Conservation (phyloP, 2,888 invertebrate species). For the Hermaeophaga mercurialis region DNA sequence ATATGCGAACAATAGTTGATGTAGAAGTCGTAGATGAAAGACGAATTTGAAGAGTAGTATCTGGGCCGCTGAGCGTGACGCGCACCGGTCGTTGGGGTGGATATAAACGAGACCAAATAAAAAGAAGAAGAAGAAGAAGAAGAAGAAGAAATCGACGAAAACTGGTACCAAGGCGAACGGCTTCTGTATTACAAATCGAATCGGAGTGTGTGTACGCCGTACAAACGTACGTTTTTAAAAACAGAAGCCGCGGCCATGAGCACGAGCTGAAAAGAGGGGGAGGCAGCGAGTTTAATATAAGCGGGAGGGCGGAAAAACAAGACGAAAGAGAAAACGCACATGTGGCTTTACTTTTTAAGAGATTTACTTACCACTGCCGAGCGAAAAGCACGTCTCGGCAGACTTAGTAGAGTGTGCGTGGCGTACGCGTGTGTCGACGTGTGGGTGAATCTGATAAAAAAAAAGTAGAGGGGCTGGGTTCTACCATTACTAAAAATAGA, state of each 20-base stretch:
- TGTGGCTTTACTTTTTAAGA: no score
- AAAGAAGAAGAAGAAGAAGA: slow-evolving; percentile 6
- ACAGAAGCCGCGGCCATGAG: slow-evolving; percentile 34
- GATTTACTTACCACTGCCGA: no score
- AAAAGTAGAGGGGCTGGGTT: no score
- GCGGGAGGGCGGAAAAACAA: slow-evolving; percentile 13
- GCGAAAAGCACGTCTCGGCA: no score
- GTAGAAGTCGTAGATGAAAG: no score
- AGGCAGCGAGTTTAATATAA: background rate
- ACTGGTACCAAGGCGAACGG: slow-evolving; percentile 36
- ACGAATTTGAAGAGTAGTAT: no score
- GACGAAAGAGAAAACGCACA: slow-evolving; percentile 27
- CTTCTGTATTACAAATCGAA: slow-evolving; percentile 37
- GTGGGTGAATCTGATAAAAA: no score
- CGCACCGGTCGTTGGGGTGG: background rate
- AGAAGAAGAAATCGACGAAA: slow-evolving; percentile 13
- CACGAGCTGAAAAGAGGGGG: slow-evolving; percentile 16
- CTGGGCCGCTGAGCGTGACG: background rate
- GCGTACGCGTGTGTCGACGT: no score
- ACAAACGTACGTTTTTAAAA: slow-evolving; percentile 28
- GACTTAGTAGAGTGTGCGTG: no score
- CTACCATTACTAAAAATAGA: no score
- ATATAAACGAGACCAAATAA: background rate
- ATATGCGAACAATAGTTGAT: no score
- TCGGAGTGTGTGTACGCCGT: slow-evolving; percentile 16